Base-by-base conservation (phyloP, 2,888 invertebrate species). In the Drosophila algonquin region DNA sequence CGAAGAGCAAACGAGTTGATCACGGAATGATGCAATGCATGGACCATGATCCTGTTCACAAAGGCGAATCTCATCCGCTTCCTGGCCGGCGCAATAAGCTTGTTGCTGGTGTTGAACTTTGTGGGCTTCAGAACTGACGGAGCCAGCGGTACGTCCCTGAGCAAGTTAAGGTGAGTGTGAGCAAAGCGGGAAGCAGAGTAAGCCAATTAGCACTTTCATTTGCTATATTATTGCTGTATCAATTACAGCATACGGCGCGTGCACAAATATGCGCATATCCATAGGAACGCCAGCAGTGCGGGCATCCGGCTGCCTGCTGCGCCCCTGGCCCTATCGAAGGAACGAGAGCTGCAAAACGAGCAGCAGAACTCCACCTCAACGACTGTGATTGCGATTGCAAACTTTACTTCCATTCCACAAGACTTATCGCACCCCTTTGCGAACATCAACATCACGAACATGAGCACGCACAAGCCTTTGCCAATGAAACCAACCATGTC, bases 51-150 rank as follows among this genome's bases (percentile, higher is more conserved):
- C 67, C 64, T 88, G 57, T 71, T 81, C 64, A 90, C 90, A 72
- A 88, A 84, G 60, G 76, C 80, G 69, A 88, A 89, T 81, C 65
- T 87, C 62, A 73, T 90, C 63, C 89, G 89, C 80, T 78, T 84
- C 44, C 60, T 89, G 64, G 77, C 60, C 71, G 87, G 83, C 68
- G 84, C 86, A 56, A 87, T 91, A 71, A 81, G 90, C 74, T 79
- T 92, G 75, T 81, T 92, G 67, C 68, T 92, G 59, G 79, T 92
- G 75, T 81, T 91, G 77, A 90, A 90, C 78, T 91, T 91, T 81
- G 74, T 90, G 62, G 90, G 87, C 87, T 76, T 81, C 73, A 78
- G 87, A 59, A 79, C 81, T 4, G 87, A 90, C 55, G 85, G 81
- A 18, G 77, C 86, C 48, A 80, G 73, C 56, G 61, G 35, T 44